phyloP scores from a whole-genome alignment of 2,797 vertebrate genomes.

The Anas capensis region DNA sequence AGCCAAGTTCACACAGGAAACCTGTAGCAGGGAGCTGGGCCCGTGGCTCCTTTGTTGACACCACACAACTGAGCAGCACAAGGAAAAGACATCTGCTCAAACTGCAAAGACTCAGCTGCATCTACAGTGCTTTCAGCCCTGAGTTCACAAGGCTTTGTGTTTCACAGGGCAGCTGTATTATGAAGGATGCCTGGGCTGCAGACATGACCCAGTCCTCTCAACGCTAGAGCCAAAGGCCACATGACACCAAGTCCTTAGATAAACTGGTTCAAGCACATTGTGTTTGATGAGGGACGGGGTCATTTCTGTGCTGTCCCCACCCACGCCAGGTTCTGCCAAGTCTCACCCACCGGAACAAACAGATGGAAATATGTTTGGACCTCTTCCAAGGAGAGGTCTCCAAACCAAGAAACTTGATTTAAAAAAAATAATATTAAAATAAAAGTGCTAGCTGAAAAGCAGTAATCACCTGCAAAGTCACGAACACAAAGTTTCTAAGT shows the following conservation, averaged over 20 bases:
- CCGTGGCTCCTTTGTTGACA: not conserved
- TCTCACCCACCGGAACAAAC: conserved; percentile 3
- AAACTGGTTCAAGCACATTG: not conserved
- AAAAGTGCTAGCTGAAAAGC: not conserved
- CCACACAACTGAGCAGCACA: not conserved
- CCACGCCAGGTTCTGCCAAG: not conserved
- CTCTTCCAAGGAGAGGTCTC: not conserved
- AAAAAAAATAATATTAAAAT: no score
- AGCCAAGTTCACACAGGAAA: not conserved
- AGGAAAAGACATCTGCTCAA: not conserved
- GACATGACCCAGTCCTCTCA: not conserved
- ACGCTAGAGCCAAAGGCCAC: not conserved
- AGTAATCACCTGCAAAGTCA: not conserved
- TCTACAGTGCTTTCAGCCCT: not conserved
- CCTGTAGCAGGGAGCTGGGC: not conserved
- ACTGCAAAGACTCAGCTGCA: not conserved
- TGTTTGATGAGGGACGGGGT: not conserved
- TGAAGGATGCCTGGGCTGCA: not conserved
- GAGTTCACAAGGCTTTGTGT: not conserved
- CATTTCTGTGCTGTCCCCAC: fast-evolving
- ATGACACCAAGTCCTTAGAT: not conserved
- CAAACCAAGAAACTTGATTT: not conserved
- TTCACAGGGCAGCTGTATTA: not conserved
- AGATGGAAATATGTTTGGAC: not conserved
- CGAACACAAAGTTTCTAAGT: not conserved